These are phyloP conservation scores for Sus scrofa DNA, from an alignment of 2,113 vertebrate genomes.

Conservation along the genomic window T2T-Sscrofa CM000822.6:59185001-59185500, in stretches of 20 bases:
- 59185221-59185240: not conserved
- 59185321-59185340: not conserved
- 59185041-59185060: not conserved
- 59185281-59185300: not conserved
- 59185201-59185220: not conserved
- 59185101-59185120: not conserved
- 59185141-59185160: not conserved
- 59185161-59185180: not conserved
- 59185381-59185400: not conserved
- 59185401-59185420: not conserved
- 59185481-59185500: not conserved
- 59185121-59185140: not conserved
- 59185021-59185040: not conserved
- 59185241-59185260: not conserved
- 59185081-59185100: not conserved
- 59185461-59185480: not conserved
- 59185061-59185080: not conserved
- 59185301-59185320: not conserved
- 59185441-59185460: conserved; percentile 14
- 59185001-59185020: not conserved
- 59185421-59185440: not conserved
- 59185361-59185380: not conserved
- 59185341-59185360: not conserved
- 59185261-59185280: not conserved
- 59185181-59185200: not conserved